phyloP scores from a whole-genome alignment of 2,888 invertebrate genomes.

The Alcis repandata region DNA sequence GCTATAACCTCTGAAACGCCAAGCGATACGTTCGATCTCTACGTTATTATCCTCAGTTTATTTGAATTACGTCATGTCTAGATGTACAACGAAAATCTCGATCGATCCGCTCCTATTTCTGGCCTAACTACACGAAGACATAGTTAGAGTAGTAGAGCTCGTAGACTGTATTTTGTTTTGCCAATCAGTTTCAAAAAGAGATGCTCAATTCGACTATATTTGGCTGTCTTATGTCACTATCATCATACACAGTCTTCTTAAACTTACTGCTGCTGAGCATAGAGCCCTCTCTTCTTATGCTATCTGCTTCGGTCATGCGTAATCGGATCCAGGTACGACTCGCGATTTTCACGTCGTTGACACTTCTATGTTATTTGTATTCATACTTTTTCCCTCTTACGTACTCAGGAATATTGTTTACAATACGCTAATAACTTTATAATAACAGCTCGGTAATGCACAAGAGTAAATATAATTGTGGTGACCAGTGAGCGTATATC shows the following conservation, averaged over 20 bases:
- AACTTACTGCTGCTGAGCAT: too few relatives aligned
- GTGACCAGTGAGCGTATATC: conserved; percentile 34
- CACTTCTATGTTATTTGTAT: too few relatives aligned
- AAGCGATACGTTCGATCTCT: conserved; percentile 8
- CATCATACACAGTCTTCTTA: too few relatives aligned
- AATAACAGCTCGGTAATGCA: conserved; percentile 21
- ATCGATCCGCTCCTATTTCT: conserved; percentile 8
- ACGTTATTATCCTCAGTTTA: conserved; percentile 10
- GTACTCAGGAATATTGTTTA: conserved; percentile 1
- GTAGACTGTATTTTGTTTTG: not conserved
- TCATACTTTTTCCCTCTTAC: too few relatives aligned
- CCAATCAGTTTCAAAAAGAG: not conserved
- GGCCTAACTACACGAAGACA: conserved; percentile 2
- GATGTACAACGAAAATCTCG: not conserved
- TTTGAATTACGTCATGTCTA: conserved; percentile 15
- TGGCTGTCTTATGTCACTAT: not conserved
- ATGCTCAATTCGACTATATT: not conserved
- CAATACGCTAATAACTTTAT: conserved; percentile 8
- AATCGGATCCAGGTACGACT: too few relatives aligned
- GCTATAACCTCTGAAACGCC: conserved; percentile 2
- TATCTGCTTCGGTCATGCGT: not conserved
- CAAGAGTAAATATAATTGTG: conserved; percentile 22
- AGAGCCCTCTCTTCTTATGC: not conserved
- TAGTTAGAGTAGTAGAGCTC: not conserved
- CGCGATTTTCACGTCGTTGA: too few relatives aligned